phyloP scores from a whole-genome alignment of 92 coral and sea anemone species.

The Phenganax stokvisi region DNA sequence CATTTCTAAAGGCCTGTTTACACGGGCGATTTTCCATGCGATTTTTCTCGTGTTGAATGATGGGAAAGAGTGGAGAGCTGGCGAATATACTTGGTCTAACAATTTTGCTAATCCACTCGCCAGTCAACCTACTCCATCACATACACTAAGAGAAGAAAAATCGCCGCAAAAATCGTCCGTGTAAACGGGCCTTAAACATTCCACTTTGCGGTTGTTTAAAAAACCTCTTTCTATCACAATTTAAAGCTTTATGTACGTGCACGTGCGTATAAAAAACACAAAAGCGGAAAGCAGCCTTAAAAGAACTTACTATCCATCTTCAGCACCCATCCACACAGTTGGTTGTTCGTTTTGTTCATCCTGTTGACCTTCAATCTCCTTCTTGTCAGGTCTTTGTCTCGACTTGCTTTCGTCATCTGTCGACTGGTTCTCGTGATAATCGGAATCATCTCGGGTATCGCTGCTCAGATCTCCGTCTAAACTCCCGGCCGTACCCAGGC shows the following conservation, averaged over 20 bases:
- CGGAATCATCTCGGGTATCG: slow-evolving; percentile 52
- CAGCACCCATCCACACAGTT: slow-evolving; percentile 92
- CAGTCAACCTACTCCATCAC: no score
- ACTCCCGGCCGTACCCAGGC: slow-evolving; percentile 87
- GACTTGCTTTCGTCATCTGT: slow-evolving; percentile 85
- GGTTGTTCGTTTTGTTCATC: slow-evolving; percentile 73
- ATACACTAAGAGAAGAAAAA: no score
- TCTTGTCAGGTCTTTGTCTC: slow-evolving; percentile 64
- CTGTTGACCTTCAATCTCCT: slow-evolving; percentile 52
- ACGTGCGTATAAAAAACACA: not conserved
- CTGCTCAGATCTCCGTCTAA: slow-evolving; percentile 80
- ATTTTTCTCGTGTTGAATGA: no score
- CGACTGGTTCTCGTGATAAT: slow-evolving; percentile 67
- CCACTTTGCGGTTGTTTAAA: no score
- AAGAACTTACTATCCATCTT: slow-evolving; percentile 82
- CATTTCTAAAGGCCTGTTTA: no score
- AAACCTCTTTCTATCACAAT: no score
- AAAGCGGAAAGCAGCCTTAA: not conserved
- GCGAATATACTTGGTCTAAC: no score
- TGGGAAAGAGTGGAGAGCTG: no score
- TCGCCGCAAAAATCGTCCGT: no score
- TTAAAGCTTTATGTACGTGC: not conserved
- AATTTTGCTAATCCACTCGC: no score
- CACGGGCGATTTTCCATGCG: no score
- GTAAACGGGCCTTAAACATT: no score